A percentile compares a stretch with the other conserved stretches of the same genome.
phyloP scores from a whole-genome alignment of 2,888 invertebrate species.

The Brachylomia viminalis region DNA sequence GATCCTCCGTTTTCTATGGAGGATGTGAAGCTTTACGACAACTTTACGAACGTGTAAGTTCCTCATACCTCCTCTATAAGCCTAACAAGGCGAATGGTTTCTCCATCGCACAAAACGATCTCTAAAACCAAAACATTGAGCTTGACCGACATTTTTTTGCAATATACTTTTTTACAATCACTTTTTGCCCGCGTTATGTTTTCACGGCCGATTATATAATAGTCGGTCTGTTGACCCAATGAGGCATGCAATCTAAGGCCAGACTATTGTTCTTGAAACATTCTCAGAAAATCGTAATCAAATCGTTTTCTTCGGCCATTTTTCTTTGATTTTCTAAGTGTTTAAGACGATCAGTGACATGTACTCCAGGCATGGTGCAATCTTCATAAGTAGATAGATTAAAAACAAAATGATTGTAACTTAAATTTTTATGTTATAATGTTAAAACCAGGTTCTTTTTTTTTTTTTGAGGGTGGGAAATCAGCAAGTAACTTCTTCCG shows the following conservation, averaged over 20 bases:
- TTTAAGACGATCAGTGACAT: not conserved
- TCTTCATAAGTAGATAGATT: not conserved
- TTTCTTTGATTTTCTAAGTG: no score
- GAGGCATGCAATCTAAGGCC: constrained; percentile 51
- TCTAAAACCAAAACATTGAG: constrained; percentile 58
- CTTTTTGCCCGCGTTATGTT: constrained; percentile 57
- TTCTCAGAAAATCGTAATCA: constrained; percentile 49
- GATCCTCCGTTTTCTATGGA: no score
- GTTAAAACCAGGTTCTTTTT: no score
- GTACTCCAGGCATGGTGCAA: not conserved
- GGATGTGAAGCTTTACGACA: no score
- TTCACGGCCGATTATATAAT: constrained; percentile 71
- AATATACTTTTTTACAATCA: constrained; percentile 63
- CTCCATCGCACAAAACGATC: constrained; percentile 12
- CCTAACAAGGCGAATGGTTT: no score
- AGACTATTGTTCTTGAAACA: constrained; percentile 48
- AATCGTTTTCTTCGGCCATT: constrained; percentile 6
- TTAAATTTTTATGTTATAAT: no score
- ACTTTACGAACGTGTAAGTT: no score
- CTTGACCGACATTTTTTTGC: constrained; percentile 65
- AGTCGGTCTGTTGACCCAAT: constrained; percentile 54
- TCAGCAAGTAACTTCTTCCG: no score
- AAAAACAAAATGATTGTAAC: no score
- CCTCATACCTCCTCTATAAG: no score
- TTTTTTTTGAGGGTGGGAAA: no score